Evolutionary conservation across 2,888 invertebrate species (phyloP).

Genomic region (Macaria liturata): DNA sequence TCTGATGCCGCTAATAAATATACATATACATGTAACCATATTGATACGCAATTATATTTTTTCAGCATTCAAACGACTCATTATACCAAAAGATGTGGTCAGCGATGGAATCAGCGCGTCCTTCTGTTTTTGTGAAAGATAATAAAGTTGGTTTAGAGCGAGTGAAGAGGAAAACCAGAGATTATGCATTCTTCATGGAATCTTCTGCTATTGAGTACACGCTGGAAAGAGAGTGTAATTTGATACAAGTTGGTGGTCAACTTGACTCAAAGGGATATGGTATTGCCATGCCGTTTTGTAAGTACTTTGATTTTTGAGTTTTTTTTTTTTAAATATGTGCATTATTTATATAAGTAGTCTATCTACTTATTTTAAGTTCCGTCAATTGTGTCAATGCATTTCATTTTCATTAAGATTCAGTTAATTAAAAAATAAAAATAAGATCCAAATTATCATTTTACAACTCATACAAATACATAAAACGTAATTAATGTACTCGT

Average conservation of each 20-base stretch:
- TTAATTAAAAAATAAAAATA: too few relatives aligned
- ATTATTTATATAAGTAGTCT: too few relatives aligned
- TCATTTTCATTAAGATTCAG: too few relatives aligned
- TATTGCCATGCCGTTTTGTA: slow-evolving; percentile 95
- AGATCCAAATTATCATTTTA: too few relatives aligned
- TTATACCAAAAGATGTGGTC: slow-evolving; percentile 97
- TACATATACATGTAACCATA: too few relatives aligned
- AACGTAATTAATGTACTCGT: too few relatives aligned
- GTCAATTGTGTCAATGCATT: too few relatives aligned
- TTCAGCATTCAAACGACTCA: slow-evolving; percentile 92
- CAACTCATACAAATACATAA: too few relatives aligned
- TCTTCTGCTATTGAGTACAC: slow-evolving; percentile 97
- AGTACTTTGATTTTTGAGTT: slow-evolving; percentile 52
- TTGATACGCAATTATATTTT: slow-evolving; percentile 23
- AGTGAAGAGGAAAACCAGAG: slow-evolving; percentile 88
- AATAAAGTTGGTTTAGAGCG: slow-evolving; percentile 95
- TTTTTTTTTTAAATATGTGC: slow-evolving; percentile 1
- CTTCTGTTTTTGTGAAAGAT: slow-evolving; percentile 91
- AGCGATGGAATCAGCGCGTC: slow-evolving; percentile 93
- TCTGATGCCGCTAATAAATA: too few relatives aligned
- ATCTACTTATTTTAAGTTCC: too few relatives aligned
- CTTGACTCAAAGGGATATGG: slow-evolving; percentile 96
- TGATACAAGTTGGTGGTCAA: slow-evolving; percentile 90
- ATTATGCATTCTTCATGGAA: slow-evolving; percentile 98
- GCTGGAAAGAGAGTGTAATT: slow-evolving; percentile 92